phyloP scores from a whole-genome alignment of 2,797 vertebrate genomes.

The Microchirus variegatus region DNA sequence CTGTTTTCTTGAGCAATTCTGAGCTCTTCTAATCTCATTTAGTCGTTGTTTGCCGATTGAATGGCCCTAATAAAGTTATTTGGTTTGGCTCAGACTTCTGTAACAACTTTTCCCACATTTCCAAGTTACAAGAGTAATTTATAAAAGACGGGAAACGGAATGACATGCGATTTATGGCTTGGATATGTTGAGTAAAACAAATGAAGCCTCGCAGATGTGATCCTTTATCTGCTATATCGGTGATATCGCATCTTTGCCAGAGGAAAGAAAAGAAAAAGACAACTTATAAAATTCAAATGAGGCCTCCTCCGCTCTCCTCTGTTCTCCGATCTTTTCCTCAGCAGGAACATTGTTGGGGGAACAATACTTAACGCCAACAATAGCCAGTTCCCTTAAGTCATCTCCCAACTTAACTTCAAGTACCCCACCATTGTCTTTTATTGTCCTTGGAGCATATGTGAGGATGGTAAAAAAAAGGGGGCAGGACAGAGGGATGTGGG shows the following conservation, averaged over 20 bases:
- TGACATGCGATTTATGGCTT: neutral
- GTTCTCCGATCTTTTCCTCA: slow-evolving; percentile 35
- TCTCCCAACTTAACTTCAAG: slow-evolving; percentile 72
- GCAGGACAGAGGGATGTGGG: neutral
- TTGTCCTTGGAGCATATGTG: slow-evolving; percentile 71
- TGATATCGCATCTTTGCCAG: slow-evolving; percentile 39
- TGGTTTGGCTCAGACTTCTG: too few relatives aligned
- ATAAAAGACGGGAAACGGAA: neutral
- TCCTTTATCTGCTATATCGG: slow-evolving; percentile 53
- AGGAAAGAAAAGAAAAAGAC: slow-evolving; percentile 24
- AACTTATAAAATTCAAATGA: slow-evolving; percentile 54
- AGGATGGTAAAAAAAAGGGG: slow-evolving; percentile 46
- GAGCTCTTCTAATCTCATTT: too few relatives aligned
- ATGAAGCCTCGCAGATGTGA: slow-evolving; percentile 3
- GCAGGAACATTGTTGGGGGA: slow-evolving; percentile 48
- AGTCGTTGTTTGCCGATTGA: too few relatives aligned
- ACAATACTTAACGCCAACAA: slow-evolving; percentile 80
- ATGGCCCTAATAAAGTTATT: too few relatives aligned
- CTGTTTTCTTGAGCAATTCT: too few relatives aligned
- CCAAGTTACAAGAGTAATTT: too few relatives aligned
- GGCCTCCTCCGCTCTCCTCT: slow-evolving; percentile 6
- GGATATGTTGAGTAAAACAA: neutral
- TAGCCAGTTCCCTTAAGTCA: slow-evolving; percentile 59
- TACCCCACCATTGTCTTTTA: slow-evolving; percentile 69
- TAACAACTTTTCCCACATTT: too few relatives aligned